Base-by-base conservation (phyloP, 2,888 invertebrate genomes). In the Crepidodera aurea region DNA sequence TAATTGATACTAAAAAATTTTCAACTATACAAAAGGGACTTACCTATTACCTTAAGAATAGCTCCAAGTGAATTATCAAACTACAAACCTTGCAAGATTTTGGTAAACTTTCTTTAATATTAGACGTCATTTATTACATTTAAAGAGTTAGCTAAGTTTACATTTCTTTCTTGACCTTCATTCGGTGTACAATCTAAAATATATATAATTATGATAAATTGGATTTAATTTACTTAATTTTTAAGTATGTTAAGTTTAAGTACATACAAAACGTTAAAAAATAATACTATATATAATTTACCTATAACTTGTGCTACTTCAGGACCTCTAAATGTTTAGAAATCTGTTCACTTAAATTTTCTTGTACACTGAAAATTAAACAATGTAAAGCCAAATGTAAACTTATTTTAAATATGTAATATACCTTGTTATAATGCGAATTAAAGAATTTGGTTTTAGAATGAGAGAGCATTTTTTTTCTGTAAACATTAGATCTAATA, bases 271-370 rank as follows among this genome's bases (percentile, higher is more conserved):
- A n/a, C n/a, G n/a, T n/a, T n/a, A n/a, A n/a, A n/a, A n/a, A n/a
- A n/a, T n/a, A n/a, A n/a, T n/a, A n/a, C n/a, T n/a, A n/a, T n/a
- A 16, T 6, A 44, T 2, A 15, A 16, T 10, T 58, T 73, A 77
- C 90, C 92, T 39, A 94, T 87, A 56, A 94, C 90, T 84, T 94
- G 94, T 70, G 91, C 91, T 7, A 92, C 91, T 77, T 93, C 93
- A 6, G 90, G 88, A 71, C 90, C 90, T 75, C 87, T 1, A 94
- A 90, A 83, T 94, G 95, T 73, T 89, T 88, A 1, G 91, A 88
- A 46, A 94, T 86, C 51, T 91, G 88, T 61, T 89, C 86, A 69
- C 90, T 90, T 44, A 98, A 83, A 65, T 89, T 87, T 70, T 88
- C 87, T 79, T 98, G 76, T 75, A 96, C 95, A 72, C 88, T 89